Evolutionary conservation across 92 coral and sea anemone genomes (phyloP).

Genomic region (Umimayanthus kanabou): DNA sequence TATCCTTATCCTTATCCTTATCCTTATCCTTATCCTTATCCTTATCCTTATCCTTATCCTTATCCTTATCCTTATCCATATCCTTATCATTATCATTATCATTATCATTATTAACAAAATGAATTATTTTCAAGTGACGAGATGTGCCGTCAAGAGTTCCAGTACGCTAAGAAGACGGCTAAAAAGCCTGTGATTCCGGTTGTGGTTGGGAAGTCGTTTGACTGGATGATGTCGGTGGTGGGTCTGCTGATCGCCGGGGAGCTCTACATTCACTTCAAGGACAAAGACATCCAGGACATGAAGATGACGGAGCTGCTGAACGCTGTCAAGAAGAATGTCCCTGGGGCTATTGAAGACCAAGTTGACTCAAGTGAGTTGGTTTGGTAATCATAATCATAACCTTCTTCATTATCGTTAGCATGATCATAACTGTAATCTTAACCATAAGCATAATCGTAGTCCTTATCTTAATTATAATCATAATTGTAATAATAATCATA

Average conservation of each 20-base stretch:
- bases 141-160: slow-evolving; percentile 92
- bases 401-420: too few relatives aligned
- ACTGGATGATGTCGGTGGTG: slow-evolving; percentile 95
- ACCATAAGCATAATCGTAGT: too few relatives aligned
- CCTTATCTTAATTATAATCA: too few relatives aligned
- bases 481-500: too few relatives aligned
- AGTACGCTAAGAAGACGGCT: slow-evolving; percentile 91
- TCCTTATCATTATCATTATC: too few relatives aligned
- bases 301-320: slow-evolving; percentile 75
- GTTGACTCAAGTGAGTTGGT: slow-evolving; percentile 16
- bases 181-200: slow-evolving; percentile 89
- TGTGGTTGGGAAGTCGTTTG: slow-evolving; percentile 86
- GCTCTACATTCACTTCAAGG: slow-evolving; percentile 89
- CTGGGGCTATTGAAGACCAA: slow-evolving; percentile 43
- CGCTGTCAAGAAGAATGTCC: slow-evolving; percentile 79
- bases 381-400: neutral
- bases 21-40: too few relatives aligned
- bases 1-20: too few relatives aligned
- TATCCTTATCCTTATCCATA: too few relatives aligned
- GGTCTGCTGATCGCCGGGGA: slow-evolving; percentile 96
- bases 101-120: neutral
- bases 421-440: neutral
- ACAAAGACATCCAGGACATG: slow-evolving; percentile 60
- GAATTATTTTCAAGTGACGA: slow-evolving; percentile 62
- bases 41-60: too few relatives aligned